phyloP scores from a whole-genome alignment of 2,113 vertebrate genomes.

The Planiliza haematocheilus region DNA sequence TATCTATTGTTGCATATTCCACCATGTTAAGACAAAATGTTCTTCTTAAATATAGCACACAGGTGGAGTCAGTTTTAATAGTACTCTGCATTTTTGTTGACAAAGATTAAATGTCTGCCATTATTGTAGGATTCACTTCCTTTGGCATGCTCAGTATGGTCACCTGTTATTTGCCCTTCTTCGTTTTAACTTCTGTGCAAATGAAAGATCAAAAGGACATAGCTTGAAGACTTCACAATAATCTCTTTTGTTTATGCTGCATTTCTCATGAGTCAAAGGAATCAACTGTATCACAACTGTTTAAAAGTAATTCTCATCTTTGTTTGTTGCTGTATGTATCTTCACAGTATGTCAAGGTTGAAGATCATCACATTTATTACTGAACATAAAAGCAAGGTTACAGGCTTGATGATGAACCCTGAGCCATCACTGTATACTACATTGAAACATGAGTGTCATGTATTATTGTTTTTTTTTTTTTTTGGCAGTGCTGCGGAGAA shows the following conservation, averaged over 20 bases:
- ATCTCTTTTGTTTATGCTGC: constrained; percentile 38
- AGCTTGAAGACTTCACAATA: constrained; percentile 38
- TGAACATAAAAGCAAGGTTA: background rate
- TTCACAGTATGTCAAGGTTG: constrained; percentile 3
- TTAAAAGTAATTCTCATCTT: constrained; percentile 15
- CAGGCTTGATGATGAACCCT: background rate
- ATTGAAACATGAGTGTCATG: constrained; percentile 15
- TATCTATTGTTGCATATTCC: no score
- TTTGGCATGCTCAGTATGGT: constrained; percentile 28
- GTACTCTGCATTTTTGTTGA: no score
- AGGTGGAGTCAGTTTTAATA: no score
- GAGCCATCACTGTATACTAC: background rate
- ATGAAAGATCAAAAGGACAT: constrained; percentile 17
- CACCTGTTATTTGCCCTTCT: constrained; percentile 58
- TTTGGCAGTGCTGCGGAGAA: constrained; percentile 88
- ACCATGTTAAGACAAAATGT: no score
- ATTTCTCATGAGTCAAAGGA: constrained; percentile 32
- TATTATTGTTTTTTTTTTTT: constrained; percentile 40
- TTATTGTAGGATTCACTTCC: constrained; percentile 20
- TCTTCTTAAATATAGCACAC: no score
- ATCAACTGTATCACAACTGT: constrained; percentile 14
- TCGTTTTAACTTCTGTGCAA: constrained; percentile 34
- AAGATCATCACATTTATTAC: background rate
- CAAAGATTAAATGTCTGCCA: constrained; percentile 23
- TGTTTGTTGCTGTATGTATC: constrained; percentile 8